Evolutionary conservation across 1,140 invertebrate species (phyloP).

Genomic region (Drosophila obscura): DNA sequence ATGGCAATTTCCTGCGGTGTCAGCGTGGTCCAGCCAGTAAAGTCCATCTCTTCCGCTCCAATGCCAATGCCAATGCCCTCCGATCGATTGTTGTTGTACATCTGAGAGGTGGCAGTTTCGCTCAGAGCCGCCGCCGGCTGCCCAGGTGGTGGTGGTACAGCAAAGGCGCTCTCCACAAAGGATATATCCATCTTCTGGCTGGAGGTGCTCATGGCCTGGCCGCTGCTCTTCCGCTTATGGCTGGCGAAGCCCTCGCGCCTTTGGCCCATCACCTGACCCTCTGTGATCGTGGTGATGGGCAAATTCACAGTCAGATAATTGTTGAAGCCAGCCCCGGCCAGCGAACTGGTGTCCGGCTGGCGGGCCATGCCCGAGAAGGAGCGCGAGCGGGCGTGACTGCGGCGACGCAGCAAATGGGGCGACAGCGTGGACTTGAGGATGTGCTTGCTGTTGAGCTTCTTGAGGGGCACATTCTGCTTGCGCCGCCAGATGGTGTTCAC

Average conservation of each 20-base stretch:
- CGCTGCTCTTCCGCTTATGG: conserved; percentile 2
- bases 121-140: conserved; percentile 2
- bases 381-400: conserved; percentile 88
- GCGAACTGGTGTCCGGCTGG: conserved; percentile 83
- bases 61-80: conserved; percentile 29
- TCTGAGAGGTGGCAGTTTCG: conserved; percentile 13
- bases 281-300: conserved; percentile 73
- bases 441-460: conserved; percentile 92
- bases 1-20: conserved; percentile 93
- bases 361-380: conserved; percentile 89
- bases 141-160: background rate
- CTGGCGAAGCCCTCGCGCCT: background rate
- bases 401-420: conserved; percentile 88
- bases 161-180: conserved; percentile 63
- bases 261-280: conserved; percentile 49
- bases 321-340: conserved; percentile 68
- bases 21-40: conserved; percentile 90
- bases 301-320: conserved; percentile 78
- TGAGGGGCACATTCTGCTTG: conserved; percentile 91
- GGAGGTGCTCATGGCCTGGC: conserved; percentile 26
- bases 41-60: conserved; percentile 47
- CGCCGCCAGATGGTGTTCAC: conserved; percentile 94
- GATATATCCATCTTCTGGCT: conserved; percentile 52
- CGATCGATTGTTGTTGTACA: conserved; percentile 37
- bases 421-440: conserved; percentile 93